Percentiles rank a stretch among this genome's conserved stretches.
phyloP scores from a whole-genome alignment of 92 coral and sea anemone genomes.

The Diadumene lineata region DNA sequence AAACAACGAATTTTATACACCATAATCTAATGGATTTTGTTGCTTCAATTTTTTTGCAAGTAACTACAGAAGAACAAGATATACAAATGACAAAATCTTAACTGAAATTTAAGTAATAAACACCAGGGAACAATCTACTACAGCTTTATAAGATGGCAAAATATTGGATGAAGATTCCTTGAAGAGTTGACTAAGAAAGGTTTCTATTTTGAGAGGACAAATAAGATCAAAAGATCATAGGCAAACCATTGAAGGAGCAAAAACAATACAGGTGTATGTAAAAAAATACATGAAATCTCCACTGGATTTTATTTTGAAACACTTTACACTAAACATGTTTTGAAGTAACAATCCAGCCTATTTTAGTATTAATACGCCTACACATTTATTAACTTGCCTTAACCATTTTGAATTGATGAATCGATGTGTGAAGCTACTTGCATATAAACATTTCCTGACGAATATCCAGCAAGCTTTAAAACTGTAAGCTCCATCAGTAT shows the following conservation, averaged over 20 bases:
- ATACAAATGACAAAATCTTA: neutral
- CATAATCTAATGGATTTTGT: neutral
- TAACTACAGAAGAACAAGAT: neutral
- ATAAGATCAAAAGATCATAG: constrained; percentile 16
- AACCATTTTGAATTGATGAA: constrained; percentile 64
- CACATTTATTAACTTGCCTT: constrained; percentile 96
- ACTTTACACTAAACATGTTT: neutral
- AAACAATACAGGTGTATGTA: neutral
- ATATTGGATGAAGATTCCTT: neutral
- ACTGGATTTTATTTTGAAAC: neutral
- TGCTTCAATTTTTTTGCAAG: neutral
- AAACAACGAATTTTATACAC: neutral
- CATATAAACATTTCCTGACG: constrained; percentile 44
- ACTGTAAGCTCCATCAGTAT: constrained; percentile 61
- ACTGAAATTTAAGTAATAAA: neutral
- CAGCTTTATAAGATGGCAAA: too few species aligned
- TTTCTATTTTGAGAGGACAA: neutral
- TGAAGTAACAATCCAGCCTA: too few species aligned
- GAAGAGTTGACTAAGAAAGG: neutral
- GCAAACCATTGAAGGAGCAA: neutral
- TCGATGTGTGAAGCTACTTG: constrained; percentile 40
- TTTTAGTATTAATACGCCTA: neutral
- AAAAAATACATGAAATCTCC: neutral
- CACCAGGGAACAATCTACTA: too few species aligned
- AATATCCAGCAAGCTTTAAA: constrained; percentile 15